Conservation (phyloP, 2,888 invertebrate species). For the Cheilosia pagana region DNA sequence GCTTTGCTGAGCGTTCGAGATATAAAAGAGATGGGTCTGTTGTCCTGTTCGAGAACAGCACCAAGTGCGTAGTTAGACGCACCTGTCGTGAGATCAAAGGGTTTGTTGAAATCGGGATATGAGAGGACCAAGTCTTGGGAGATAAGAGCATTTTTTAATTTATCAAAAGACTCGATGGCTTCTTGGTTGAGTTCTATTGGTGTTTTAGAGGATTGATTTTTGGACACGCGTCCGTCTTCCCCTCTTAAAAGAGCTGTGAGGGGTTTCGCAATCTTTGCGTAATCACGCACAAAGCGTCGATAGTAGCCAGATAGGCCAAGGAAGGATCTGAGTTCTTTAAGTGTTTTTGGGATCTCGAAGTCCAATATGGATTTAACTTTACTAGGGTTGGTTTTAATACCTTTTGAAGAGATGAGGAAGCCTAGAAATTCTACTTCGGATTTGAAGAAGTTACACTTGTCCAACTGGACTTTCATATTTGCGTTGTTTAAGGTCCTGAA, state of each 20-base stretch:
- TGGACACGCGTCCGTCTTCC: slow-evolving; percentile 55
- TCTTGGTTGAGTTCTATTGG: slow-evolving; percentile 15
- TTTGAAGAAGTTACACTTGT: slow-evolving; percentile 1
- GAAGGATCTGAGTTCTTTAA: slow-evolving; percentile 38
- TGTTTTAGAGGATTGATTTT: slow-evolving; percentile 25
- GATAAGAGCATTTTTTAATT: slow-evolving; percentile 28
- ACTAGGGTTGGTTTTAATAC: slow-evolving; percentile 76
- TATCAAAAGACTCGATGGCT: slow-evolving; percentile 13
- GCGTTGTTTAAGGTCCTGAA: background rate
- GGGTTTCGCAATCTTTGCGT: slow-evolving; percentile 71
- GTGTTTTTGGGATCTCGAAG: slow-evolving; percentile 70
- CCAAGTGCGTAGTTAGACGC: slow-evolving; percentile 40
- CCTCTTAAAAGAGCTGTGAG: slow-evolving; percentile 67
- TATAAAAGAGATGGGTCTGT: slow-evolving; percentile 24
- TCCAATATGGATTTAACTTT: slow-evolving; percentile 74
- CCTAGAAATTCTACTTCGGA: slow-evolving; percentile 76
- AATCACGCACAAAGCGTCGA: slow-evolving; percentile 64
- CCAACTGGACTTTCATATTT: slow-evolving; percentile 9
- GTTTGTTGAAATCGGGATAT: slow-evolving; percentile 22
- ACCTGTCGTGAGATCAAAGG: slow-evolving; percentile 17
- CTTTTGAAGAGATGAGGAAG: slow-evolving; percentile 76
- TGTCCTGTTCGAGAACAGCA: slow-evolving; percentile 12
- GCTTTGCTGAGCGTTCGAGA: slow-evolving; percentile 21
- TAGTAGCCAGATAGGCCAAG: slow-evolving; percentile 74
- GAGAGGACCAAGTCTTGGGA: slow-evolving; percentile 16